Evolutionary conservation across 2,113 vertebrate species (phyloP), one percentile per base, ranked within the genome.

Genomic region (Atlantisia rogersi): DNA sequence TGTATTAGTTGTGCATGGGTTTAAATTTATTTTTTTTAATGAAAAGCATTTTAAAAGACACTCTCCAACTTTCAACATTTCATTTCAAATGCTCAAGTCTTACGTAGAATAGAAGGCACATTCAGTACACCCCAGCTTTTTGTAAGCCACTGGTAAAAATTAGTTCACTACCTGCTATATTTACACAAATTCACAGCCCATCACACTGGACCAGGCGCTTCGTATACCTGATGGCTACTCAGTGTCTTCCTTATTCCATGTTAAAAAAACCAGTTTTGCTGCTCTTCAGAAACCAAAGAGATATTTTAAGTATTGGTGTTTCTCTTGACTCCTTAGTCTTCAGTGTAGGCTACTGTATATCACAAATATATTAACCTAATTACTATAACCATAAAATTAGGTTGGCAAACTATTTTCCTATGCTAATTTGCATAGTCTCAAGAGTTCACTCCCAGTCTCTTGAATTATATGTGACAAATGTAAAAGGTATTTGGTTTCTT

Each of bases 371-470:
- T 46, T 69, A 65, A 37, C 6, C 5, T 56, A 55, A 73, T 77
- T 77, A n/a, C 39, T 74, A 12, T 13, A 83, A 67, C 64, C 15
- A 63, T 46, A 35, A 81, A 86, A 70, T 59, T 32, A 60, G 29
- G 3, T 28, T 90, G 46, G 82, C n/a, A 94, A 90, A 88, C 15
- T 93, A 7, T 63, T 88, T 92, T 86, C 32, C 29, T 60, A 16
- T 68, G 60, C 29, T 48, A 64, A 90, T 79, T 80, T 39, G 17
- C 42, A 81, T 14, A 28, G 15, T 32, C 22, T 77, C 28, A 86
- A 18, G 11, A 64, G 21, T 75, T 88, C 26, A 8, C 12, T 77
- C 29, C n/a, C 46, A 82, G 10, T 63, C 52, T 81, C 67, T 32
- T 64, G 32, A 37, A 31, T 64, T 90, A 83, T 60, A 42, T n/a